phyloP scores from a whole-genome alignment of 1,140 invertebrate genomes.

The Ephestia elutella region DNA sequence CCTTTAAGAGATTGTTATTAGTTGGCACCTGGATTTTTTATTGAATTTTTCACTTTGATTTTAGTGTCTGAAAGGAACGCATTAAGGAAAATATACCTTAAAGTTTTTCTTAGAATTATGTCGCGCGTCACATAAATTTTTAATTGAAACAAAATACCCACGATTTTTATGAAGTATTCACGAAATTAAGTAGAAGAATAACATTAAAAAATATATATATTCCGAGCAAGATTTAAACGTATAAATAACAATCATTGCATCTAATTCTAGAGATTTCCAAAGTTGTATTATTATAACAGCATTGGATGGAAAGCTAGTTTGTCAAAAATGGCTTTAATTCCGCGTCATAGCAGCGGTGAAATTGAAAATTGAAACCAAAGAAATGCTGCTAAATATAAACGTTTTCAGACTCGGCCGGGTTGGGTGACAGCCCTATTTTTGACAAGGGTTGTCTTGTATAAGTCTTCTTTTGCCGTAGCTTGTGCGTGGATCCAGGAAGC shows the following conservation, averaged over 20 bases:
- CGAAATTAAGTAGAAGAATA: too few species aligned
- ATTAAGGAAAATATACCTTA: too few species aligned
- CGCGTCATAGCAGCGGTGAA: not conserved
- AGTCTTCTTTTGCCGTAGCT: slow-evolving; percentile 40
- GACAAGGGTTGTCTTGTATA: slow-evolving; percentile 63
- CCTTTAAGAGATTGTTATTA: not conserved
- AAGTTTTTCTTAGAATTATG: not conserved
- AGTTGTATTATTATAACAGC: not conserved
- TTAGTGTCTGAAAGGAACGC: too few species aligned
- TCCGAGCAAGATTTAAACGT: too few species aligned
- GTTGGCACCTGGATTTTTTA: not conserved
- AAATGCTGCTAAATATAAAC: slow-evolving; percentile 58
- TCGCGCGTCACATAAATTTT: too few species aligned
- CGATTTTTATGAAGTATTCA: too few species aligned
- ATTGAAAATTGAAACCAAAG: slow-evolving; percentile 49
- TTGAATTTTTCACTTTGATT: too few species aligned
- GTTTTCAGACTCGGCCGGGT: slow-evolving; percentile 41
- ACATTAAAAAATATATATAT: too few species aligned
- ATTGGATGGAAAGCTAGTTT: not conserved
- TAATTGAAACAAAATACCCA: too few species aligned
- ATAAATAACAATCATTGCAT: too few species aligned
- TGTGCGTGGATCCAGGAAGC: too few species aligned
- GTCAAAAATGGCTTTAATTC: not conserved
- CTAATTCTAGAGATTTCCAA: too few species aligned
- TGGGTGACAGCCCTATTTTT: slow-evolving; percentile 37